Percentiles rank a stretch among this genome's conserved stretches.
Evolutionary conservation across 2,113 vertebrate genomes (phyloP).

Genomic region (Etheostoma spectabile): DNA sequence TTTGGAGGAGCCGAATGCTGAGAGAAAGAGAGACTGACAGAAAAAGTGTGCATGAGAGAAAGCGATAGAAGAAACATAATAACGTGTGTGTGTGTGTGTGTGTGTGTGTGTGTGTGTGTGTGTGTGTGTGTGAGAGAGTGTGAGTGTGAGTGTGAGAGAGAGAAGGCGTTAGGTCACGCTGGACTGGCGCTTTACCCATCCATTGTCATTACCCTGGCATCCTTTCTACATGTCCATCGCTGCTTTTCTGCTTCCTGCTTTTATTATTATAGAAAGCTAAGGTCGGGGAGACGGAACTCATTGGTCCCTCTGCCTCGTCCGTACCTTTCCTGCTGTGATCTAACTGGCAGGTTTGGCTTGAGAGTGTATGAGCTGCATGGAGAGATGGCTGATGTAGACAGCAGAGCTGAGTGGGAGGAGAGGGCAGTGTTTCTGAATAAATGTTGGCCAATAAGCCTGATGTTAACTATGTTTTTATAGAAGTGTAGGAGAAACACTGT

Average conservation of each 20-base stretch:
- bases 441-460: background rate
- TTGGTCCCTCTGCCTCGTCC: constrained; percentile 72
- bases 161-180: constrained; percentile 65
- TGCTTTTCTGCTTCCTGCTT: constrained; percentile 63
- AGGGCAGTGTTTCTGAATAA: constrained; percentile 6
- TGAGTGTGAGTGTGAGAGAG: too few species aligned
- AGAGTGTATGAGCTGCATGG: constrained; percentile 73
- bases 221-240: constrained; percentile 53
- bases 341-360: constrained; percentile 61
- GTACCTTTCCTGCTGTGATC: constrained; percentile 79
- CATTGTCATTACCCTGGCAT: constrained; percentile 73
- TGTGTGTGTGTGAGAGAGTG: too few species aligned
- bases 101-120: constrained; percentile 40
- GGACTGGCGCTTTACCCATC: constrained; percentile 74
- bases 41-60: constrained; percentile 42
- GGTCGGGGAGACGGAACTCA: constrained; percentile 24
- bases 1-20: constrained; percentile 55
- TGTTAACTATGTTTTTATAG: background rate
- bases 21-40: constrained; percentile 45
- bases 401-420: constrained; percentile 1
- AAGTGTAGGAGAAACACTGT: constrained; percentile 9
- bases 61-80: background rate
- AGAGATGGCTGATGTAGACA: constrained; percentile 38
- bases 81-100: constrained; percentile 25
- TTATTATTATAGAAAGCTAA: constrained; percentile 55